Percentiles rank a stretch among this genome's conserved stretches.
These are phyloP conservation scores for Lordiphosa fenestrarum DNA, from an alignment of 2,888 invertebrate genomes.

Conservation along the genomic window DNA sequence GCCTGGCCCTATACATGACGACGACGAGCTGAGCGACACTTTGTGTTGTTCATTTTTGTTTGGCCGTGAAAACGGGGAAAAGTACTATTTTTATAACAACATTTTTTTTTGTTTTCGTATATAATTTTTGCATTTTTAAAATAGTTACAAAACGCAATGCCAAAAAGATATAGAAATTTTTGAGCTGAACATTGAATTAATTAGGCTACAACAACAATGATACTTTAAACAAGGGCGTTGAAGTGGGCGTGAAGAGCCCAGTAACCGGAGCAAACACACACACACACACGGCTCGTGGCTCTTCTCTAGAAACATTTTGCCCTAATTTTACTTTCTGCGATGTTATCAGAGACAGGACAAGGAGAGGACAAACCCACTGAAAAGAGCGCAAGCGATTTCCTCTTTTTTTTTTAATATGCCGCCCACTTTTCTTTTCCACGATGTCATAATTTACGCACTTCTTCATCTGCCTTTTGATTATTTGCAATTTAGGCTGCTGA, in stretches of 20 bases:
- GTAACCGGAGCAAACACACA: conserved; percentile 25
- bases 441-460: conserved; percentile 74
- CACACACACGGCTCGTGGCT: conserved; percentile 20
- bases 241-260: conserved; percentile 34
- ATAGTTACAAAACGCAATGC: conserved; percentile 27
- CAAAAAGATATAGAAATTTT: conserved; percentile 10
- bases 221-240: conserved; percentile 51
- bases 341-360: conserved; percentile 68
- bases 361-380: conserved; percentile 30
- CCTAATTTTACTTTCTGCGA: conserved; percentile 74
- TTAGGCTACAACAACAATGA: conserved; percentile 59
- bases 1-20: conserved; percentile 39
- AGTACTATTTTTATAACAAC: conserved; percentile 62
- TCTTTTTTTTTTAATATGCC: conserved; percentile 18
- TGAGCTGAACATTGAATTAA: conserved; percentile 60
- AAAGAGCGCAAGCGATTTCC: conserved; percentile 40
- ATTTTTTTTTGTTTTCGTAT: conserved; percentile 19
- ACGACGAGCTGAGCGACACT: conserved; percentile 13
- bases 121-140: conserved; percentile 40
- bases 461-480: conserved; percentile 47
- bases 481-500: conserved; percentile 33
- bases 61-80: conserved; percentile 65
- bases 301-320: conserved; percentile 56
- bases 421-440: conserved; percentile 13
- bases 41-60: conserved; percentile 42